phyloP scores from a whole-genome alignment of 92 coral and sea anemone species.

The Actinostola sp. region DNA sequence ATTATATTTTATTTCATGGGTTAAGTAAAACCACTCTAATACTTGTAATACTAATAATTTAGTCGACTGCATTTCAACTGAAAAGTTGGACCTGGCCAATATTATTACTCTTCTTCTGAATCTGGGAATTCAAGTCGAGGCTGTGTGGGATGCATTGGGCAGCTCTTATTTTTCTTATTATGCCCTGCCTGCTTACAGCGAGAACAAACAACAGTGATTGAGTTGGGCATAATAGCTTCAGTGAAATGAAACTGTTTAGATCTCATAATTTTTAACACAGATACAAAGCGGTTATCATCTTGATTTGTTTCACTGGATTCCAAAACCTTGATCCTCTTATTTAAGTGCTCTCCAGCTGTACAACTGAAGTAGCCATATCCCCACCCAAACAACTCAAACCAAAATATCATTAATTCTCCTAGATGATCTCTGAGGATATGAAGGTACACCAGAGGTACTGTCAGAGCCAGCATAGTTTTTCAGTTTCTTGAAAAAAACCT shows the following conservation, averaged over 20 bases:
- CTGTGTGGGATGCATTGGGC: conserved; percentile 40
- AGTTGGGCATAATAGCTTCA: conserved; percentile 16
- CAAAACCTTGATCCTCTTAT: conserved; percentile 37
- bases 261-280: conserved; percentile 17
- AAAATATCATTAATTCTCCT: conserved; percentile 21
- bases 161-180: conserved; percentile 39
- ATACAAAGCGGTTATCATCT: conserved; percentile 14
- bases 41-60: no score
- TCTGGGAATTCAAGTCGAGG: no score
- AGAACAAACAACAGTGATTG: conserved; percentile 24
- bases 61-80: no score
- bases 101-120: no score
- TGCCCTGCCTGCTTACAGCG: conserved; percentile 39
- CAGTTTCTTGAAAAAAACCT: no score
- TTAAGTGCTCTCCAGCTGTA: conserved; percentile 41
- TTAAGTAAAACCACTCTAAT: no score
- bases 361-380: conserved; percentile 52
- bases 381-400: conserved; percentile 47
- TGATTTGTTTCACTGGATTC: conserved; percentile 46
- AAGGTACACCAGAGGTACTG: no score
- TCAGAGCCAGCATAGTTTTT: no score
- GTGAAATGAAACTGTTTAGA: conserved; percentile 39
- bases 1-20: no score
- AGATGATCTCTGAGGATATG: conserved; percentile 45
- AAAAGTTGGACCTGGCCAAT: no score